phyloP scores from a whole-genome alignment of 2,888 invertebrate genomes.

The Salticus scenicus region DNA sequence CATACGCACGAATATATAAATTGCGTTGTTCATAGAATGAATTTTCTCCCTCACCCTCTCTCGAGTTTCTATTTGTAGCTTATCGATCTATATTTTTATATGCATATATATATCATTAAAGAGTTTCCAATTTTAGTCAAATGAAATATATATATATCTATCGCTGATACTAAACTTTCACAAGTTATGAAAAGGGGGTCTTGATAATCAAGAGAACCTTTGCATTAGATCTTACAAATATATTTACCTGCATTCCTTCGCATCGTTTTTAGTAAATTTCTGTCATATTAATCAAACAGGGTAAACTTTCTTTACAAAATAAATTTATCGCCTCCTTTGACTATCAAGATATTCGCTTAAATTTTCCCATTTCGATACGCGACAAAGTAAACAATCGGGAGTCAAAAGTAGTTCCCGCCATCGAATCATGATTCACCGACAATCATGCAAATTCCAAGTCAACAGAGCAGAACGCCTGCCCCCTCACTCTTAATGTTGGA shows the following conservation, averaged over 20 bases:
- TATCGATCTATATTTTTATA: too few relatives aligned
- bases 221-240: too few relatives aligned
- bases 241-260: not conserved
- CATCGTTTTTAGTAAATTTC: not conserved
- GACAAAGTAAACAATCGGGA: constrained; percentile 12
- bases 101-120: too few relatives aligned
- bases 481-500: constrained; percentile 28
- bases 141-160: too few relatives aligned
- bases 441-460: constrained; percentile 57
- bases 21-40: too few relatives aligned
- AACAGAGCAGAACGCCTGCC: constrained; percentile 49
- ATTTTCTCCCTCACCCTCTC: too few relatives aligned
- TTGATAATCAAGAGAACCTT: too few relatives aligned
- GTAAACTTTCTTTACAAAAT: constrained; percentile 8
- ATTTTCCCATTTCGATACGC: not conserved
- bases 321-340: constrained; percentile 7
- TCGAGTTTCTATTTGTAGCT: too few relatives aligned
- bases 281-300: constrained; percentile 2
- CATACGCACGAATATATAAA: too few relatives aligned
- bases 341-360: not conserved
- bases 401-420: constrained; percentile 22
- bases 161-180: too few relatives aligned
- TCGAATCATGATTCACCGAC: constrained; percentile 56
- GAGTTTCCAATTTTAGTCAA: too few relatives aligned
- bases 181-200: too few relatives aligned